Evolutionary conservation across 1,140 invertebrate species (phyloP).

Genomic region (Drosophila sucinea): DNA sequence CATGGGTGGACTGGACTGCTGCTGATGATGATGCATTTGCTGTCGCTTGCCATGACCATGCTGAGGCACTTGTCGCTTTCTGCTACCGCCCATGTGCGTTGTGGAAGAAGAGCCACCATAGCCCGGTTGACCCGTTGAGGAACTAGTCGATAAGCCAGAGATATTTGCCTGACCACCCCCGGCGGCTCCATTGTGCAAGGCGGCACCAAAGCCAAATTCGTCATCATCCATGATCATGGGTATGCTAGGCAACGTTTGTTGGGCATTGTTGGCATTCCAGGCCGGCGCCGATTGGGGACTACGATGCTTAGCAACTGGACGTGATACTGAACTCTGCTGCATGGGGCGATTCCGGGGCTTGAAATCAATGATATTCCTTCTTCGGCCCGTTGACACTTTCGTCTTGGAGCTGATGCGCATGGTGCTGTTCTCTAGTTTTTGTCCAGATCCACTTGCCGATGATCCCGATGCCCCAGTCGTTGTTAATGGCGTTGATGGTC

Average conservation of each 20-base stretch:
- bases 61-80: constrained; percentile 58
- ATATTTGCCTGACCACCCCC: constrained; percentile 54
- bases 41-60: constrained; percentile 64
- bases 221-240: constrained; percentile 91
- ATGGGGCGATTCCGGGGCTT: constrained; percentile 81
- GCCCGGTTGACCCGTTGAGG: constrained; percentile 57
- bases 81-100: constrained; percentile 39
- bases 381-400: constrained; percentile 82
- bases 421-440: constrained; percentile 77
- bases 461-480: too few species aligned
- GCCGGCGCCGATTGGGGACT: constrained; percentile 82
- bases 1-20: constrained; percentile 61
- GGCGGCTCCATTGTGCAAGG: constrained; percentile 54
- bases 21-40: constrained; percentile 51
- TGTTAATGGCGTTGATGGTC: constrained; percentile 13
- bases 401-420: constrained; percentile 78
- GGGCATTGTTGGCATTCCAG: constrained; percentile 85
- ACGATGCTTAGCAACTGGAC: constrained; percentile 65
- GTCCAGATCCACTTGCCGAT: constrained; percentile 32
- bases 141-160: constrained; percentile 68
- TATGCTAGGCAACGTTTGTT: constrained; percentile 88
- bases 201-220: constrained; percentile 77
- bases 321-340: constrained; percentile 79
- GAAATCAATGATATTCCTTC: constrained; percentile 80
- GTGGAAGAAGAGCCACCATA: constrained; percentile 41